phyloP scores from a whole-genome alignment of 2,113 vertebrate species.

The Thomomys bottae region DNA sequence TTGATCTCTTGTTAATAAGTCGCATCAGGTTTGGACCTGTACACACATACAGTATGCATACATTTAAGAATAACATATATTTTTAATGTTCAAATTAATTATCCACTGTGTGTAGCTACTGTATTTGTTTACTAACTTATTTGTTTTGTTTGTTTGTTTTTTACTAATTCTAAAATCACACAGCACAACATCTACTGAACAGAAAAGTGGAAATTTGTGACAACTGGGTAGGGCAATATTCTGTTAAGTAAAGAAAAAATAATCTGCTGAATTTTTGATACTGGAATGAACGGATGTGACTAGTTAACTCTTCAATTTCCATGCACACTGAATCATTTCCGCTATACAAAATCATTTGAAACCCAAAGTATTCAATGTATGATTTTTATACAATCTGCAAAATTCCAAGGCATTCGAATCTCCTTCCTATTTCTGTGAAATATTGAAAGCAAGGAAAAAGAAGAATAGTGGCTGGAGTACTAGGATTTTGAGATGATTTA shows the following conservation, averaged over 20 bases:
- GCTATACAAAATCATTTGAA: background rate
- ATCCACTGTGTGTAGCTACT: background rate
- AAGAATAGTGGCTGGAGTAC: background rate
- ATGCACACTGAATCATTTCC: background rate
- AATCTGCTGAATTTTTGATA: background rate
- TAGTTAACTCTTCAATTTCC: background rate
- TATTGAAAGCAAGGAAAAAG: background rate
- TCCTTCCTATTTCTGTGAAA: background rate
- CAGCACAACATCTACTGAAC: background rate
- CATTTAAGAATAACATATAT: background rate
- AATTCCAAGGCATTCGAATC: background rate
- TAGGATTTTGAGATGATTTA: background rate
- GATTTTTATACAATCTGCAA: background rate
- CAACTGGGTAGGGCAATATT: background rate
- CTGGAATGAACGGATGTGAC: background rate
- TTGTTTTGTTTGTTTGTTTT: no score
- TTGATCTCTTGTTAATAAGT: background rate
- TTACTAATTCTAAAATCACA: constrained; percentile 28
- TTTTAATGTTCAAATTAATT: background rate
- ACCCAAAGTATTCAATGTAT: background rate
- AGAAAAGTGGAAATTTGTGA: background rate
- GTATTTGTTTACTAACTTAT: no score
- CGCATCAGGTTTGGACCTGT: background rate
- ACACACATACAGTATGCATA: background rate
- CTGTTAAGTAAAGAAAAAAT: constrained; percentile 36